Conservation (phyloP, 2,113 vertebrate species). For the Zosterops japonicus region DNA sequence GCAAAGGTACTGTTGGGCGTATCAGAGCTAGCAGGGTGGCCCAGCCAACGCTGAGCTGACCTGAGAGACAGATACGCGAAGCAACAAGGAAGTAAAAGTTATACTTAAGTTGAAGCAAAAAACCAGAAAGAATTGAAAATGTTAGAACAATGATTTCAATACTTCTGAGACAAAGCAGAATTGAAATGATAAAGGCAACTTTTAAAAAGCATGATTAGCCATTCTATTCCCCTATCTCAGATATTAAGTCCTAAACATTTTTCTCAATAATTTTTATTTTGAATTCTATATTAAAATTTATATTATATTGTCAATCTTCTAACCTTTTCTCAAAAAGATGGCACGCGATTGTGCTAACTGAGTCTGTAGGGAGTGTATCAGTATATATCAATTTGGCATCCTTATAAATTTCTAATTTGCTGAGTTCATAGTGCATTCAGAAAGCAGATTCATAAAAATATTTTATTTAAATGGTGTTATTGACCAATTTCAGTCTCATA, state of each 20-base stretch:
- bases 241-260: background rate
- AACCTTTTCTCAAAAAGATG: background rate
- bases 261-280: background rate
- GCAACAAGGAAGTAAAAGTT: background rate
- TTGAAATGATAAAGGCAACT: background rate
- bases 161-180: background rate
- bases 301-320: background rate
- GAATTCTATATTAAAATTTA: background rate
- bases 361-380: background rate
- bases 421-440: background rate
- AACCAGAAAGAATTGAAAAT: background rate
- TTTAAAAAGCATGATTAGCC: background rate
- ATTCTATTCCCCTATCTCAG: background rate
- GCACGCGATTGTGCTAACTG: background rate
- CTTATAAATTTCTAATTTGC: background rate
- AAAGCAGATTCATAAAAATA: background rate
- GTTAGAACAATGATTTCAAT: background rate
- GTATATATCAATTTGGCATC: background rate
- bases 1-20: too few species aligned
- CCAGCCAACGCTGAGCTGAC: too few species aligned
- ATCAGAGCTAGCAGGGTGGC: too few species aligned
- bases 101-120: background rate
- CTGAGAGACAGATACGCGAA: too few species aligned
- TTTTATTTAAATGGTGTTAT: background rate
- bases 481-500: background rate